These are phyloP conservation scores for Vidua macroura DNA, from an alignment of 2,113 vertebrate genomes.

Conservation along the genomic window DNA sequence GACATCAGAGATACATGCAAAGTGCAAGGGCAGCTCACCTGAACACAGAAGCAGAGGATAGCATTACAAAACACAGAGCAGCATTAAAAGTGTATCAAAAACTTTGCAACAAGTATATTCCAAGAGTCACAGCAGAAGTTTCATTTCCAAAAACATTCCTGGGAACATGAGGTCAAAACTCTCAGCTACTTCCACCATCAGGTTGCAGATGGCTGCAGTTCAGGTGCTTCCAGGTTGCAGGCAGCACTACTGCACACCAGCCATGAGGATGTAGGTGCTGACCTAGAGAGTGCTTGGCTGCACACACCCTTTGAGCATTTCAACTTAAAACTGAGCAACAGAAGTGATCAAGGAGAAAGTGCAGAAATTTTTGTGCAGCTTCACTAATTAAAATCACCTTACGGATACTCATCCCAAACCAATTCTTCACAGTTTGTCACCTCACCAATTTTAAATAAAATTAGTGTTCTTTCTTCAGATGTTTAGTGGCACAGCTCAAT, in stretches of 20 bases:
- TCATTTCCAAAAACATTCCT: neutral
- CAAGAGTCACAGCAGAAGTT: neutral
- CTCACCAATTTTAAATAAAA: neutral
- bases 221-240: accelerated
- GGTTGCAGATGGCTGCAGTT: neutral
- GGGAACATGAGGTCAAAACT: neutral
- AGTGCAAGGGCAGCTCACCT: neutral
- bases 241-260: neutral
- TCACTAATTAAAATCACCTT: neutral
- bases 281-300: neutral
- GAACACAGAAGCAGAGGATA: neutral
- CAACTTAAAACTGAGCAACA: neutral
- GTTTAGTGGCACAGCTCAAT: neutral
- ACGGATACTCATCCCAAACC: neutral
- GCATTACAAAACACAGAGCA: neutral
- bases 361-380: neutral
- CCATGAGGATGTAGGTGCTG: neutral
- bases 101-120: neutral
- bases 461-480: neutral
- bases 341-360: neutral
- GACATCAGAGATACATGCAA: accelerated
- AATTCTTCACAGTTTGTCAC: neutral
- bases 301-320: neutral
- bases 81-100: neutral
- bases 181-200: neutral